phyloP scores from a whole-genome alignment of 2,888 invertebrate genomes.

The Sarcophaga rosellei region DNA sequence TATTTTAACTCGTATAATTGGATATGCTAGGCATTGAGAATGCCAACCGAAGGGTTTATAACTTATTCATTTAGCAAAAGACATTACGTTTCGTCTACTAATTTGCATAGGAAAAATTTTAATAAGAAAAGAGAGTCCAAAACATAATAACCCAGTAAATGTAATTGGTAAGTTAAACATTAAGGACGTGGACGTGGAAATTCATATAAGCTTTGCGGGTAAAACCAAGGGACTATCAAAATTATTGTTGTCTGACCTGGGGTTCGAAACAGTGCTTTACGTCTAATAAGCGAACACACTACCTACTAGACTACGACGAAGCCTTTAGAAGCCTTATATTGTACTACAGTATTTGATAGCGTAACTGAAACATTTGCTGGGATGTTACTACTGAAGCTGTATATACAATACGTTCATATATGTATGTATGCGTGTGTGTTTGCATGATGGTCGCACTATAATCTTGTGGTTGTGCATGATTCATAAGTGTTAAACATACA shows the following conservation, averaged over 20 bases:
- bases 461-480: constrained; percentile 41
- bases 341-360: no score
- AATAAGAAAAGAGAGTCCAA: constrained; percentile 4
- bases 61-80: constrained; percentile 59
- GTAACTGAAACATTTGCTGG: no score
- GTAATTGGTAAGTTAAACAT: background rate
- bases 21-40: constrained; percentile 22
- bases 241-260: no score
- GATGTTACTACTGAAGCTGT: background rate
- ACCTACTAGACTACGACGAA: no score
- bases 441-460: no score
- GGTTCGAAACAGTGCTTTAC: no score
- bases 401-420: background rate
- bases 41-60: constrained; percentile 70
- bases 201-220: no score
- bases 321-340: no score
- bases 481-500: constrained; percentile 67
- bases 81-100: constrained; percentile 51
- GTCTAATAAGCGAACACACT: no score
- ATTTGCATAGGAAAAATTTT: background rate
- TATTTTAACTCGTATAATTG: no score
- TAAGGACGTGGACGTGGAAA: background rate
- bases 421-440: background rate
- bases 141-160: background rate
- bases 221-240: no score